Evolutionary conservation across 2,113 vertebrate genomes (phyloP), one percentile per base, ranked within the genome.

Genomic region (Petromus typicus): DNA sequence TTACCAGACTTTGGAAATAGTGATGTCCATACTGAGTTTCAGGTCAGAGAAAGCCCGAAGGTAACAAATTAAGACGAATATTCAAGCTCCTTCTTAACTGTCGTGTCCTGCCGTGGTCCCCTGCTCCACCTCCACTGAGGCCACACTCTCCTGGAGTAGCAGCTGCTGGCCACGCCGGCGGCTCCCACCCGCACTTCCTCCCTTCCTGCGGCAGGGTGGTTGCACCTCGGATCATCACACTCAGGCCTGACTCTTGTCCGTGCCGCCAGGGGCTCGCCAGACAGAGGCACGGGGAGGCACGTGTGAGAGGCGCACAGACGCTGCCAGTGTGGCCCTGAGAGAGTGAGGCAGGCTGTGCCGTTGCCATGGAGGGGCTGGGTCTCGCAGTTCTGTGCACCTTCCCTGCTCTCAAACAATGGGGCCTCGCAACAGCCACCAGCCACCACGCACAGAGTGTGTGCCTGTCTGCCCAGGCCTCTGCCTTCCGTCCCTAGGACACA

Each of bases 1-100:
- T 66, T 90, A 63, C 11, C n/a, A 87, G 89, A 56, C 37, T 91
- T 78, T 86, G 90, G 78, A 94, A 96, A 93, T 32, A 69, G 25
- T 34, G 30, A 34, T 69, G 51, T 22, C 17, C 56, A 18, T 57
- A 81, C 12, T 37, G 90, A 83, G 40, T 88, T 94, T 93, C 88
- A 56, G 5, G 90, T 66, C 75, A 75, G 79, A 86, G 95, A 89
- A 96, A 34, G 16, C 30, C 18, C 76, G 7, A 90, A 85, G 57
- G 64, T 17, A 86, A 81, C 51, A 64, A 89, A 95, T 45, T 5
- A 92, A 22, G 71, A 48, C n/a, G 23, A 66, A 80, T 69, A 86
- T 34, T 82, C 57, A 45, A 16, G 22, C 34, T 79, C 48, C 88
- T 61, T 57, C 48, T 40, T 17, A 56, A 48, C 10, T 78, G 67